Evolutionary conservation across 2,797 vertebrate species (phyloP), one percentile per base, ranked within the genome.

Genomic region (Vultur gryphus): DNA sequence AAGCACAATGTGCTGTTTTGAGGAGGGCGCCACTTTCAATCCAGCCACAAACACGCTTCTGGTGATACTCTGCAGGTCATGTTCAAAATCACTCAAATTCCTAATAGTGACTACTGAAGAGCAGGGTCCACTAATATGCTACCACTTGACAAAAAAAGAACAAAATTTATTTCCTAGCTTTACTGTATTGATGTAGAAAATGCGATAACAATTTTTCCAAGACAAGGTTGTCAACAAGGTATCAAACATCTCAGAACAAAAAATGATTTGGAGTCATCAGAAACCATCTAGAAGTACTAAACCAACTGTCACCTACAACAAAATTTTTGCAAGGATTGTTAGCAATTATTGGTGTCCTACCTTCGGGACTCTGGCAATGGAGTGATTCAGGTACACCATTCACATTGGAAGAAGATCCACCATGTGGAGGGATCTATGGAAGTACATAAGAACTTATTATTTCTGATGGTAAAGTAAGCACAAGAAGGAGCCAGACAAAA

Each of bases 351-450:
- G 31, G 21, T 44, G 10, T 54, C 93, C 62, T 98, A 99, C 99
- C 99, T 98, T 99, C 99, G 3, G 99, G 99, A 96, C 98, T 99
- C 86, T 98, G 93, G 73, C 97, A 98, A 59, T 89, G 98, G 31
- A 96, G 97, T 39, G 98, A 96, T 65, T 98, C 99, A 64, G 98
- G 94, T 2, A 98, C 98, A 37, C 99, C 98, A 4, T 99, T 99
- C 85, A 99, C 98, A 92, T 98, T 99, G 86, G 98, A 97, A 24
- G 98, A 98, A 39, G 98, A 99, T 69, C 97, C 97, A 90, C 98
- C 98, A 62, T 98, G 98, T 6, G 97, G 97, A 94, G 98, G 97
- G 86, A 99, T 98, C 99, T 99, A 95, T 37, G 79, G 84, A 79
- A 84, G 72, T 16, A 96, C 9, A 23, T 35, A 49, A 89, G 10